Percentiles rank a stretch among this genome's conserved stretches.
phyloP scores from a whole-genome alignment of 2,888 invertebrate genomes.

The Notocelia uddmanniana region DNA sequence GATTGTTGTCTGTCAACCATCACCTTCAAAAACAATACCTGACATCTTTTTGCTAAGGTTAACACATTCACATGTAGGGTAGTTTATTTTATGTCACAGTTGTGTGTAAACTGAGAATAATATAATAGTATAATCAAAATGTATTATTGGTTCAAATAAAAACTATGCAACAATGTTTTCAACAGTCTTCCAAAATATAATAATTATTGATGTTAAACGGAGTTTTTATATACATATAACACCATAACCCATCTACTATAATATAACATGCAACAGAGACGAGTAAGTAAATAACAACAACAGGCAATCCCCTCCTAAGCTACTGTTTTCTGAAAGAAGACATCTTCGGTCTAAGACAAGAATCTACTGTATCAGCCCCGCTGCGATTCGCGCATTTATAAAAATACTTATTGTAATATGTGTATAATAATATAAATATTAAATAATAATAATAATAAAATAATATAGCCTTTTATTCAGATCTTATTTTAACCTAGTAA shows the following conservation, averaged over 20 bases:
- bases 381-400: too few species aligned
- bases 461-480: too few species aligned
- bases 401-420: too few species aligned
- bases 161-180: conserved; percentile 5
- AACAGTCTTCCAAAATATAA: conserved; percentile 31
- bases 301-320: too few species aligned
- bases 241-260: not conserved
- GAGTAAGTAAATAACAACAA: too few species aligned
- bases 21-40: too few species aligned
- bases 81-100: conserved; percentile 7
- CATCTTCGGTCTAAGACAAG: too few species aligned
- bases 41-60: not conserved
- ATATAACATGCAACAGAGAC: not conserved
- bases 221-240: conserved; percentile 17
- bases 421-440: too few species aligned
- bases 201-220: conserved; percentile 2
- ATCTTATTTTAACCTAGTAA: too few species aligned
- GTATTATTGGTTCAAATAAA: not conserved
- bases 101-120: not conserved
- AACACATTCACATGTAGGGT: not conserved
- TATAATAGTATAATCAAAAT: not conserved
- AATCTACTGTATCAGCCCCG: too few species aligned
- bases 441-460: too few species aligned
- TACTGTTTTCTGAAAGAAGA: too few species aligned
- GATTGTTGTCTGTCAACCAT: not conserved